Evolutionary conservation across 2,797 vertebrate species (phyloP), one percentile per base, ranked within the genome.

Genomic region (Pygocentrus nattereri): DNA sequence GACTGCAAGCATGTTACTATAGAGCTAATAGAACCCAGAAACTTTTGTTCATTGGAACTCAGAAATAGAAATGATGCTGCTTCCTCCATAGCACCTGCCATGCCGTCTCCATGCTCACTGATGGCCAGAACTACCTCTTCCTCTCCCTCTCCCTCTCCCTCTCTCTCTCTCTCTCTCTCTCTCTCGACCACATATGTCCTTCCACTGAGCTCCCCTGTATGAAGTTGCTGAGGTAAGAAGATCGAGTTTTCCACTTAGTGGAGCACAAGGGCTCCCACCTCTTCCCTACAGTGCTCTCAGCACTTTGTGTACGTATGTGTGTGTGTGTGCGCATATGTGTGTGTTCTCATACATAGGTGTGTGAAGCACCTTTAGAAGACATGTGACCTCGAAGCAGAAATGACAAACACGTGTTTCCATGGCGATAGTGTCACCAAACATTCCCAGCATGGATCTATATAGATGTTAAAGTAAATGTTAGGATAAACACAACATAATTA

Each of bases 201-300:
- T 91, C 89, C 76, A 81, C 88, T 85, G 88, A 78, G 83, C 79
- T 88, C 85, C 84, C 91, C 90, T 90, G 89, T 92, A 91, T 89
- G 88, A 93, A 94, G 91, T 90, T 94, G 94, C 93, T 93, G 91
- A 96, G 93, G 90, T 94, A 94, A 93, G 92, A 95, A 95, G 91
- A 93, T 94, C 88, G 90, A 85, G 92, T 95, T 96, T 94, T 95
- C 94, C 92, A 94, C 92, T 92, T 92, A 88, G 84, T 82, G 90
- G 89, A 95, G 93, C 93, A 89, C 89, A 88, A 90, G 85, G 83
- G 83, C 84, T 92, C 91, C 91, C 87, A 88, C 91, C 90, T 93
- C 91, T 87, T 90, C 91, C 92, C 90, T 87, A 87, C 77, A 84
- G 89, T 89, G 90, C 89, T 92, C 87, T 89, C 91, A 89, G 91